phyloP scores from a whole-genome alignment of 2,797 vertebrate species.

The Oreochromis grahami region DNA sequence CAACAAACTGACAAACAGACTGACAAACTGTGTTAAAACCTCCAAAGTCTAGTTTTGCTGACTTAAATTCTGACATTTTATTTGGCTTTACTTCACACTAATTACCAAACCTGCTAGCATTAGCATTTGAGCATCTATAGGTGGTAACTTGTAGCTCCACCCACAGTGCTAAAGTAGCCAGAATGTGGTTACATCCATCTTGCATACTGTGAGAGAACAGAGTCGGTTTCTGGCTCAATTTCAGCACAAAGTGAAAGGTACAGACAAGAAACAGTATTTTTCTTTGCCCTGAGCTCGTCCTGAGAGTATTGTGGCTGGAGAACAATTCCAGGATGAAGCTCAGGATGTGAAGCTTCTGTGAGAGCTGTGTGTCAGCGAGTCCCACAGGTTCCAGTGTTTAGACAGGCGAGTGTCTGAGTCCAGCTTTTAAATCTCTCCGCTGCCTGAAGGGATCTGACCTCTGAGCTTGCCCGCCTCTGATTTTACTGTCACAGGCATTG shows the following conservation, averaged over 20 bases:
- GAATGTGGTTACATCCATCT: accelerated
- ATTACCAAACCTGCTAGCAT: neutral
- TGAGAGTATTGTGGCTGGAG: neutral
- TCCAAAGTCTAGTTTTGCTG: neutral
- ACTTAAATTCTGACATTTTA: neutral
- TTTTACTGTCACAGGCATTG: neutral
- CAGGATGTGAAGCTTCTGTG: neutral
- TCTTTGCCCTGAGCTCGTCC: neutral
- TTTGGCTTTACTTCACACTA: neutral
- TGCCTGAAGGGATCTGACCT: neutral
- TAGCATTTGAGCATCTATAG: neutral
- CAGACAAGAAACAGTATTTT: neutral
- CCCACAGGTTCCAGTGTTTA: neutral
- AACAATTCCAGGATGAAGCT: constrained; percentile 26
- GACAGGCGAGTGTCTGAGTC: neutral
- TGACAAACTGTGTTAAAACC: accelerated
- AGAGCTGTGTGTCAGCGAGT: neutral
- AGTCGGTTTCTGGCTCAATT: neutral
- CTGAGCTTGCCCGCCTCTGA: neutral
- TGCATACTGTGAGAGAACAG: neutral
- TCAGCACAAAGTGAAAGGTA: accelerated
- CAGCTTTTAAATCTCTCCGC: neutral
- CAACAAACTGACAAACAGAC: neutral
- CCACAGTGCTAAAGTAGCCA: accelerated
- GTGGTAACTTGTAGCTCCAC: neutral